phyloP scores from a whole-genome alignment of 1,140 invertebrate species.

The Adelges cooleyi region DNA sequence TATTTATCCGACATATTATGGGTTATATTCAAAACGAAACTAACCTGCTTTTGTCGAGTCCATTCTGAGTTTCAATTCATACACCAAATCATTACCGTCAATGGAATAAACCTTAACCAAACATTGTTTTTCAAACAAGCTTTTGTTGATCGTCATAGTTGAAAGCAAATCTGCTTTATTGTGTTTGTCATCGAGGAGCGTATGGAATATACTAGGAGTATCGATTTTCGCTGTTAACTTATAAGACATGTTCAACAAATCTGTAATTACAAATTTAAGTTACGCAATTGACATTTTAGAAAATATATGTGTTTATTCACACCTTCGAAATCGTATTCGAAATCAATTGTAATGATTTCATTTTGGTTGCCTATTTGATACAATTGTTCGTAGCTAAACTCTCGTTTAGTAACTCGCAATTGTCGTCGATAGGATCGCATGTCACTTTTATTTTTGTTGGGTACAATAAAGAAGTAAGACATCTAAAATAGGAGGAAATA shows the following conservation, averaged over 20 bases:
- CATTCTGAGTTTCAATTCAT: background rate
- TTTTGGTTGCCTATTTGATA: constrained; percentile 1
- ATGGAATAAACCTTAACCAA: background rate
- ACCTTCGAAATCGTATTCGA: background rate
- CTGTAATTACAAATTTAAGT: background rate
- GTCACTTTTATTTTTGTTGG: no score
- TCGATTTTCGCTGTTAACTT: background rate
- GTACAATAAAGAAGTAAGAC: no score
- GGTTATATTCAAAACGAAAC: background rate
- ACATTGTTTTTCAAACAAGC: background rate
- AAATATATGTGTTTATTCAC: background rate
- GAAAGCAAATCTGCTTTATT: background rate
- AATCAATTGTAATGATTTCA: background rate
- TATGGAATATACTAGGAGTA: background rate
- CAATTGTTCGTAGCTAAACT: background rate
- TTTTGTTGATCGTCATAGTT: background rate
- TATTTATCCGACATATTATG: no score
- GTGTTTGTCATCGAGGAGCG: background rate
- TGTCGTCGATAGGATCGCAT: background rate
- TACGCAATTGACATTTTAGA: background rate
- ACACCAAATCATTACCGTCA: background rate
- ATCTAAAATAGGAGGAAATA: no score
- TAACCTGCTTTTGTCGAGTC: background rate
- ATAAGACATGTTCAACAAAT: background rate
- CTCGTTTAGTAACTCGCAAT: background rate